Evolutionary conservation across 2,113 vertebrate genomes (phyloP).

Genomic region (Siniperca chuatsi): DNA sequence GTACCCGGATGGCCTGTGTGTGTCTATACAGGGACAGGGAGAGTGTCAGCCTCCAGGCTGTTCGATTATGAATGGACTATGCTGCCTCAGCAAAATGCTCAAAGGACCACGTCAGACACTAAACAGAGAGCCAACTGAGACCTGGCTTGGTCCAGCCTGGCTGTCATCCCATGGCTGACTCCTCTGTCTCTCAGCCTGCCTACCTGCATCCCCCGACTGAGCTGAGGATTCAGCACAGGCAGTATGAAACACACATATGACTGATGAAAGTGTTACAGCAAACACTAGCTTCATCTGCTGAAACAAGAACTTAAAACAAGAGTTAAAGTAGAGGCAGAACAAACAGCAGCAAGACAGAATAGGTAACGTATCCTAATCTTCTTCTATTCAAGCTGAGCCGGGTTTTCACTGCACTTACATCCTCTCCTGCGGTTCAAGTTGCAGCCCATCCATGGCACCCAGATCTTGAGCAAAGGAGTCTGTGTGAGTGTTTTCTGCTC

Average conservation of each 20-base stretch:
- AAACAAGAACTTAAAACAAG: not conserved
- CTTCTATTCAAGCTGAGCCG: not conserved
- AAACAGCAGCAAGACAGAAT: constrained; percentile 9
- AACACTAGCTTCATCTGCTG: not conserved
- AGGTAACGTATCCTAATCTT: not conserved
- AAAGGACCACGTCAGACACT: constrained; percentile 57
- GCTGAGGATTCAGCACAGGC: not conserved
- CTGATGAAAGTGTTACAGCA: not conserved
- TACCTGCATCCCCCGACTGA: not conserved
- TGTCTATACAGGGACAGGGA: constrained; percentile 20
- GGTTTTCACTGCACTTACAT: constrained; percentile 83
- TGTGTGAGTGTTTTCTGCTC: constrained; percentile 87
- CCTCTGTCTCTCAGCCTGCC: constrained; percentile 33
- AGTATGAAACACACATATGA: not conserved
- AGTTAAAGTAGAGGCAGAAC: constrained; percentile 18
- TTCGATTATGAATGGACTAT: constrained; percentile 66
- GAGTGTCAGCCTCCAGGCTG: constrained; percentile 54
- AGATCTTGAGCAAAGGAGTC: constrained; percentile 90
- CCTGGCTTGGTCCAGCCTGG: constrained; percentile 36
- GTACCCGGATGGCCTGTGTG: constrained; percentile 18
- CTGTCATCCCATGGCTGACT: constrained; percentile 32
- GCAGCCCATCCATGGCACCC: constrained; percentile 87
- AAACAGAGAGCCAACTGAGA: constrained; percentile 50
- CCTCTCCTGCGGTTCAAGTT: constrained; percentile 83
- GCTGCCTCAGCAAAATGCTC: constrained; percentile 59